Evolutionary conservation across 2,888 invertebrate genomes (phyloP).

Genomic region (Lutraria lutraria): DNA sequence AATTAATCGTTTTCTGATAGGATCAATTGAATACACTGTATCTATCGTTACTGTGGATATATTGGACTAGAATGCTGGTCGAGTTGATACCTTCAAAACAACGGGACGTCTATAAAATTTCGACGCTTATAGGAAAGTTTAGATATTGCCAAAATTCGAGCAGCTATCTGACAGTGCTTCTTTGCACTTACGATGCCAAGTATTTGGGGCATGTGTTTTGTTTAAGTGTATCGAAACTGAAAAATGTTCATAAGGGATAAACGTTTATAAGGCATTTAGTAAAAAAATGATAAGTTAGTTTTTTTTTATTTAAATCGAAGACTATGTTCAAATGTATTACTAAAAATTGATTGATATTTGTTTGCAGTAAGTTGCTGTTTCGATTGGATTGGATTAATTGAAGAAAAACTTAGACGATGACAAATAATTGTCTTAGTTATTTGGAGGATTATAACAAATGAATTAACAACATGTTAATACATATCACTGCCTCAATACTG

Average conservation of each 20-base stretch:
- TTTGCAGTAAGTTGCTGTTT: background rate
- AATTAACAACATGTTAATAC: background rate
- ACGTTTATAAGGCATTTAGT: background rate
- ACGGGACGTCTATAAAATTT: background rate
- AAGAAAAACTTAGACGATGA: background rate
- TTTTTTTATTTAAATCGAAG: background rate
- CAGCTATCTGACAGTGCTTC: background rate
- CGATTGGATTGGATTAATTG: background rate
- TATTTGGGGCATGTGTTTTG: background rate
- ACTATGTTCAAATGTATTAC: background rate
- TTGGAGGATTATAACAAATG: background rate
- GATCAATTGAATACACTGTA: background rate
- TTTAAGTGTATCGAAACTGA: background rate
- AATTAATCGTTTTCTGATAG: background rate
- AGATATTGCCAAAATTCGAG: background rate
- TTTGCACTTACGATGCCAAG: background rate
- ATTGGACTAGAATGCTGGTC: background rate
- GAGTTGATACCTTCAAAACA: background rate
- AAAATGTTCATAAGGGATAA: background rate
- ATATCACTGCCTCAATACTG: background rate
- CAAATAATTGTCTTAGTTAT: too few species aligned
- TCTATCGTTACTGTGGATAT: background rate
- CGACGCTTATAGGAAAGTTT: constrained; percentile 6
- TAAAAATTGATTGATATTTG: background rate
- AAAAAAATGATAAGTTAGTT: background rate